Base-by-base conservation (phyloP, 2,888 invertebrate genomes). In the Cinara cedri region DNA sequence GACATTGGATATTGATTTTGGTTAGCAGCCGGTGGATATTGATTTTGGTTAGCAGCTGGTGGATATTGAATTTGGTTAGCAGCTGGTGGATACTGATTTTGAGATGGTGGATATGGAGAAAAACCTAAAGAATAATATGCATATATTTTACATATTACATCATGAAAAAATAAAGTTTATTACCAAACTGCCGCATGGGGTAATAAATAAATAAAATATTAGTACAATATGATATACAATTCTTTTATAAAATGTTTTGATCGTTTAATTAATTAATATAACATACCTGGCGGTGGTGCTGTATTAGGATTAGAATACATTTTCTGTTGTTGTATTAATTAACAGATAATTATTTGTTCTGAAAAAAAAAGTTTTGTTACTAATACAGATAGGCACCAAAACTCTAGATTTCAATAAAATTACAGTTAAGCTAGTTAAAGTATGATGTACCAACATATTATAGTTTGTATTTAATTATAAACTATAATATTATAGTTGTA, bases 281-380 rank as follows among this genome's bases (percentile, higher is more conserved):
- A 46, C 21, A 34, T 75, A 75, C 74, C 74, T 42, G 74, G 42
- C 13, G 62, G 62, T 19, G 63, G 74, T 24, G 63, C 21, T 44
- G 44, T 10, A 51, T 63, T 74, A 16, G 65, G n/a, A 65, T 44
- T 75, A 13, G 74, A 3, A 75, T 75, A 65, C 74, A 75, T 75
- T 51, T 74, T 51, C 9, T 51, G 16, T 6, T 14, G 14, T n/a
- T 6, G 21, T 21, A 21, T 21, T n/a, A n/a, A n/a, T 21, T 42
- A 9, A 11, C 8, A 21, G 10, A 44, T 21, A 55, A 44, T 11
- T 19, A 62, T n/a, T 4, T 19, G 51, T 3, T 10, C 62, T 72
- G 34, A 11, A 72, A 72, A 51, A 57, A 24, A 13, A 9, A 51
- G 16, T 16, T 44, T 62, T 60, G n/a, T 34, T 62, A 1, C 11